These are phyloP conservation scores for Cheilosia grossa DNA, from an alignment of 2,888 invertebrate species.

Conservation along the genomic window DNA sequence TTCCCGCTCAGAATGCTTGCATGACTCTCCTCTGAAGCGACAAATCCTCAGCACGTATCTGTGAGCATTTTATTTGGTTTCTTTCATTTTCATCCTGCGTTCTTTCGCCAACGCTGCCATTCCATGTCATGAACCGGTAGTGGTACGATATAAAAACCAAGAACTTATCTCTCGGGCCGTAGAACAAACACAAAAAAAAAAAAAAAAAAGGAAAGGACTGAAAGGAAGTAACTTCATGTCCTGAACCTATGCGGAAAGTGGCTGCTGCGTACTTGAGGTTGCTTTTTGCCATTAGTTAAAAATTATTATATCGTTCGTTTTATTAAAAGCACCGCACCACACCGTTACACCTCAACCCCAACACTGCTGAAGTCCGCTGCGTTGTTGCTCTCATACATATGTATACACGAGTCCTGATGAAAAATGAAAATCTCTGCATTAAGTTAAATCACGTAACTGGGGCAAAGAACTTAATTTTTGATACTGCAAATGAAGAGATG, in stretches of 20 bases:
- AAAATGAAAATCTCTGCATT: constrained; percentile 43
- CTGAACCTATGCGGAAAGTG: constrained; percentile 52
- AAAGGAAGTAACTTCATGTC: constrained; percentile 45
- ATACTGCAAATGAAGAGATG: constrained; percentile 59
- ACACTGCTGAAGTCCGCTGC: background rate
- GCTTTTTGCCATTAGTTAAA: constrained; percentile 62
- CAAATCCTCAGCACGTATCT: constrained; percentile 54
- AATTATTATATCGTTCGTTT: constrained; percentile 69
- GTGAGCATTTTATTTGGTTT: constrained; percentile 49
- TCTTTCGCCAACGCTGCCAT: constrained; percentile 15
- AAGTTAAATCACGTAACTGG: constrained; percentile 68
- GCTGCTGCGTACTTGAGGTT: constrained; percentile 45
- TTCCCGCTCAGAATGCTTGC: constrained; percentile 54
- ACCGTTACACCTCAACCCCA: constrained; percentile 30
- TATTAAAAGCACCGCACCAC: constrained; percentile 69
- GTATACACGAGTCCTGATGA: background rate
- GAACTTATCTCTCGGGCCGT: constrained; percentile 45
- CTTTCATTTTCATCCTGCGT: constrained; percentile 45
- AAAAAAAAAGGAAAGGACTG: constrained; percentile 19
- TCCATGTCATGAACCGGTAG: background rate
- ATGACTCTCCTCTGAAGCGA: constrained; percentile 50
- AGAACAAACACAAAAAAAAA: constrained; percentile 44
- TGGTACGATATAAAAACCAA: constrained; percentile 24
- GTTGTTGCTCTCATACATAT: too few relatives aligned
- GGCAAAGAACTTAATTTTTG: constrained; percentile 69